Conservation (phyloP, 1,140 invertebrate species). For the Bombus haemorrhoidalis region DNA sequence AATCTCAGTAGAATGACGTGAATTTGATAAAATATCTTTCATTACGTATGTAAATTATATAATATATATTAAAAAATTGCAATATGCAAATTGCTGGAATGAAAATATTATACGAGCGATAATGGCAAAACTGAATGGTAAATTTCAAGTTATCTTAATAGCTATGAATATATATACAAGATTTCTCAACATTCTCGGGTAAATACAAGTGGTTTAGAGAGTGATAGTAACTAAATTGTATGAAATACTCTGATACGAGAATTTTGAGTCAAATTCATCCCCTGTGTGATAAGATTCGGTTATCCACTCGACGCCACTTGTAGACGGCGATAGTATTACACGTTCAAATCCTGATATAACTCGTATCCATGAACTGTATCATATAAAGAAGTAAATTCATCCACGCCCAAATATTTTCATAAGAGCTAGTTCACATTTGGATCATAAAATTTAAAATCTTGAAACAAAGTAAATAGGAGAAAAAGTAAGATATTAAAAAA, state of each 20-base stretch:
- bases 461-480: too few species aligned
- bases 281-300: not conserved
- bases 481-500: not conserved
- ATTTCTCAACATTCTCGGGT: not conserved
- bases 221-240: not conserved
- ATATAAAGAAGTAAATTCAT: too few species aligned
- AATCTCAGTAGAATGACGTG: not conserved
- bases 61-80: too few species aligned
- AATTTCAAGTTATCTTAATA: not conserved
- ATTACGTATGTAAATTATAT: too few species aligned
- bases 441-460: not conserved
- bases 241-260: not conserved
- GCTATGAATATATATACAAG: not conserved
- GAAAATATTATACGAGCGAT: not conserved
- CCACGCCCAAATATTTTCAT: not conserved
- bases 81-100: too few species aligned
- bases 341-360: constrained; percentile 1
- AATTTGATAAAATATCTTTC: not conserved
- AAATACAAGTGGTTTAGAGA: not conserved
- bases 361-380: not conserved
- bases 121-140: not conserved
- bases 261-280: not conserved
- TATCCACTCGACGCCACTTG: not conserved
- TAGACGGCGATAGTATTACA: not conserved
- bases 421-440: not conserved